Percentiles rank a stretch among this genome's conserved stretches.
phyloP scores from a whole-genome alignment of 2,797 vertebrate species.

The Rhodeus uyekii region DNA sequence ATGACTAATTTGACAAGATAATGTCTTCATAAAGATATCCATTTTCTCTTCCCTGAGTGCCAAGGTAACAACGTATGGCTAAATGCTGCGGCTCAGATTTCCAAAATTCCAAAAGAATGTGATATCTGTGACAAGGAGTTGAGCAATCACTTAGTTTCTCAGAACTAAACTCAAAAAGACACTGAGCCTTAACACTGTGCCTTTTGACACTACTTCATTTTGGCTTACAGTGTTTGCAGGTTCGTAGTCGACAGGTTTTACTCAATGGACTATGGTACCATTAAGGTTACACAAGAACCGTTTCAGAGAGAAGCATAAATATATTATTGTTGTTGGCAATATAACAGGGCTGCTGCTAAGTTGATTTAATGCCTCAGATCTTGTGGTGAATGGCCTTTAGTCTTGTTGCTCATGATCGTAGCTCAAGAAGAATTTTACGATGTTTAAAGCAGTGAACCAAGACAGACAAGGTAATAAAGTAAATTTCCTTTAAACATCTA shows the following conservation, averaged over 20 bases:
- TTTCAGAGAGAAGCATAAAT: constrained; percentile 13
- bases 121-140: constrained; percentile 36
- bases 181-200: constrained; percentile 9
- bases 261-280: background rate
- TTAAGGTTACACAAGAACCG: constrained; percentile 20
- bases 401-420: constrained; percentile 6
- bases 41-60: constrained; percentile 57
- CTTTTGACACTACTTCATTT: constrained; percentile 15
- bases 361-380: constrained; percentile 19
- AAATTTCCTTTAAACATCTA: constrained; percentile 24
- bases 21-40: constrained; percentile 63
- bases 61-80: constrained; percentile 15
- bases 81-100: background rate
- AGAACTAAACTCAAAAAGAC: constrained; percentile 71
- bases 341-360: constrained; percentile 5
- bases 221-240: constrained; percentile 10
- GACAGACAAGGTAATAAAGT: constrained; percentile 21
- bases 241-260: background rate
- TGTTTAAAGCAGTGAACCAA: constrained; percentile 10
- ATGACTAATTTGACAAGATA: constrained; percentile 61
- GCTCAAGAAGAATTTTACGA: constrained; percentile 18
- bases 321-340: constrained; percentile 23
- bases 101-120: constrained; percentile 20
- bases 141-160: constrained; percentile 61
- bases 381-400: constrained; percentile 6